Evolutionary conservation across 2,797 vertebrate genomes (phyloP), one percentile per base, ranked within the genome.

Genomic region (Chelon labrosus): DNA sequence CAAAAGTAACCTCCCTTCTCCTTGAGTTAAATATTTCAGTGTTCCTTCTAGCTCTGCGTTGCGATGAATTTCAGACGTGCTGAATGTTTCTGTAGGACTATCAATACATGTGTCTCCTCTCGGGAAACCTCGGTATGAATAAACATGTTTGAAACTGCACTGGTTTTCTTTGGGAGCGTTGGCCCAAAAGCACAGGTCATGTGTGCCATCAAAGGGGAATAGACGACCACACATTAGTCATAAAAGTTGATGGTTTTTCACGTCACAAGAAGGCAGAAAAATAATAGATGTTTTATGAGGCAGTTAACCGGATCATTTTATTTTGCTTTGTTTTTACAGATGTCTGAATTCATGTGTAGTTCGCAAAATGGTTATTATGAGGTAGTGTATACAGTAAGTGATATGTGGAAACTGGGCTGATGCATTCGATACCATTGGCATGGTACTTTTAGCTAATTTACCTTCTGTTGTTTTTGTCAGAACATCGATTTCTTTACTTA

Each of bases 21-120:
- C 75, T 77, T 73, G 49, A 78, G 47, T 83, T 77, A 49, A 78
- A 86, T 77, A 73, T 76, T 78, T 84, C 70, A 75, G 62, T 17
- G 31, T 70, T 76, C 35, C 51, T 55, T 42, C 35, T 44, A 53
- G 49, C 60, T 52, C 42, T 19, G 22, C 56, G 47, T 10, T 7
- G 44, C 57, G 14, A 27, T n/a, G 20, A 58, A 63, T 70, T 46
- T 39, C 39, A 57, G 60, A 61, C 35, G 49, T 56, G 27, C 65
- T 49, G 52, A 56, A 19, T 61, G 67, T 55, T 77, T 66, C 39
- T 70, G 39, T 27, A 7, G 37, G 22, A 54, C 65, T 3, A 49
- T 62, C 59, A 14, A 37, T 20, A 38, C 7, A 14, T 5, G n/a
- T 8, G 49, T 17, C 37, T 46, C 13, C 25, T 31, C 42, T 55